Percentiles rank a stretch among this genome's conserved stretches.
These are phyloP conservation scores for Chloropsis cyanopogon DNA, from an alignment of 2,113 vertebrate genomes.

Conservation along the genomic window DNA sequence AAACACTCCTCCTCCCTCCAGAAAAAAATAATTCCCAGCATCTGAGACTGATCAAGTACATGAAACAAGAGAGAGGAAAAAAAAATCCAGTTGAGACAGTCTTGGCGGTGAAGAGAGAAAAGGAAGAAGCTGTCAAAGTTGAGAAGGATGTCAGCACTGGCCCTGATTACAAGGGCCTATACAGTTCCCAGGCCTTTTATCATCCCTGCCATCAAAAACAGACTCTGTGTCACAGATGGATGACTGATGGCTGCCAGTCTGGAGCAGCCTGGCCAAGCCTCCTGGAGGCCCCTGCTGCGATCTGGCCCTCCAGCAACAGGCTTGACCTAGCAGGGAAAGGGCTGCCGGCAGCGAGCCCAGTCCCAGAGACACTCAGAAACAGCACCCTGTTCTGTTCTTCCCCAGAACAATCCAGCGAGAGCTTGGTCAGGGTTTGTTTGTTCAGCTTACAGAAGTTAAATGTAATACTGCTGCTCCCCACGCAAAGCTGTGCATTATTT, in stretches of 20 bases:
- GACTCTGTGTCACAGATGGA: constrained; percentile 71
- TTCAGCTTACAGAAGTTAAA: constrained; percentile 60
- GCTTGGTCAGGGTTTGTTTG: constrained; percentile 60
- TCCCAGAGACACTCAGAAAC: constrained; percentile 76
- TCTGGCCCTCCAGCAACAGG: constrained; percentile 67
- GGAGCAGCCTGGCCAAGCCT: constrained; percentile 63
- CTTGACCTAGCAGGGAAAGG: constrained; percentile 74
- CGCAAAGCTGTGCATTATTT: constrained; percentile 30
- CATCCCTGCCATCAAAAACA: constrained; percentile 81
- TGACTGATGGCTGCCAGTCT: constrained; percentile 87
- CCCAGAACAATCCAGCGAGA: constrained; percentile 27
- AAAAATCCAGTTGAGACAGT: constrained; percentile 76
- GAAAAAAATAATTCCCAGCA: constrained; percentile 85
- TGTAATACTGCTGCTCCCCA: constrained; percentile 22
- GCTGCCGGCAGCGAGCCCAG: constrained; percentile 72
- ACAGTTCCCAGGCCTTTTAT: constrained; percentile 92
- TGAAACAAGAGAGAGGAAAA: constrained; percentile 77
- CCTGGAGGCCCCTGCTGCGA: constrained; percentile 68
- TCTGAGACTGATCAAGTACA: constrained; percentile 93
- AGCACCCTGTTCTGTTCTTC: constrained; percentile 56
- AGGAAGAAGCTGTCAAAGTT: constrained; percentile 95
- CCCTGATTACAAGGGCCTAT: constrained; percentile 93
- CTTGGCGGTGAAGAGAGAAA: constrained; percentile 83
- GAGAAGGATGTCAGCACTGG: constrained; percentile 95
- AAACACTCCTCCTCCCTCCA: constrained; percentile 78